Conservation (phyloP, 2,888 invertebrate species). For the Volucella inflata region DNA sequence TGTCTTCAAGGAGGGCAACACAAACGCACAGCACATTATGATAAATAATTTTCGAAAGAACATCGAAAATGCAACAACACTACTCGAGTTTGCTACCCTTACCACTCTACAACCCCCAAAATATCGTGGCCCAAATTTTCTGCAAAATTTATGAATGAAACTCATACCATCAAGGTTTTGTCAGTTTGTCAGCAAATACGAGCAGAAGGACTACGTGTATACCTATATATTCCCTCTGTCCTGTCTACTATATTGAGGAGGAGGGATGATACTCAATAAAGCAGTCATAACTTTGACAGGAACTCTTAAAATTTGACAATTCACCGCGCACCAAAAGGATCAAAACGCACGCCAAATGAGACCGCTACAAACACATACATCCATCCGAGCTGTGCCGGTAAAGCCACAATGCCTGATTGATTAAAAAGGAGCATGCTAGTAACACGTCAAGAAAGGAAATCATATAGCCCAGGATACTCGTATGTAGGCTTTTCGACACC, state of each 20-base stretch:
- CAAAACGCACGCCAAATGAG: conserved; percentile 60
- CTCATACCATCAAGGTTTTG: conserved; percentile 60
- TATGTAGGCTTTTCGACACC: not conserved
- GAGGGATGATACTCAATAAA: conserved; percentile 71
- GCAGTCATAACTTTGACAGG: conserved; percentile 72
- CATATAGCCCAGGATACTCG: not conserved
- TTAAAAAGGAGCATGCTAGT: conserved; percentile 73
- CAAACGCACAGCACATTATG: conserved; percentile 64
- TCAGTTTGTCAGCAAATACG: conserved; percentile 64
- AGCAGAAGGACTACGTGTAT: conserved; percentile 23
- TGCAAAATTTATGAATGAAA: conserved; percentile 72
- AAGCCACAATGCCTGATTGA: conserved; percentile 69
- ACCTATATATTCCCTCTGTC: too few relatives aligned
- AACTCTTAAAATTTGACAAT: conserved; percentile 74
- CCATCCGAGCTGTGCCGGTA: conserved; percentile 8
- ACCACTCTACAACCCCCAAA: not conserved
- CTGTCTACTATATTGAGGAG: conserved; percentile 34
- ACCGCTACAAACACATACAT: conserved; percentile 22
- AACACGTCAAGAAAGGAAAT: conserved; percentile 46
- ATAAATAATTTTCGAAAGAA: conserved; percentile 58
- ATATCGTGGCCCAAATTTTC: conserved; percentile 63
- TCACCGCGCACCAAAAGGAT: conserved; percentile 55
- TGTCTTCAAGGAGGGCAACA: conserved; percentile 11
- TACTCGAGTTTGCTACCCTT: not conserved
- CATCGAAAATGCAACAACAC: conserved; percentile 20